These are phyloP conservation scores for Hyles vespertilio DNA, from an alignment of 1,140 invertebrate species.

Conservation along the genomic window DNA sequence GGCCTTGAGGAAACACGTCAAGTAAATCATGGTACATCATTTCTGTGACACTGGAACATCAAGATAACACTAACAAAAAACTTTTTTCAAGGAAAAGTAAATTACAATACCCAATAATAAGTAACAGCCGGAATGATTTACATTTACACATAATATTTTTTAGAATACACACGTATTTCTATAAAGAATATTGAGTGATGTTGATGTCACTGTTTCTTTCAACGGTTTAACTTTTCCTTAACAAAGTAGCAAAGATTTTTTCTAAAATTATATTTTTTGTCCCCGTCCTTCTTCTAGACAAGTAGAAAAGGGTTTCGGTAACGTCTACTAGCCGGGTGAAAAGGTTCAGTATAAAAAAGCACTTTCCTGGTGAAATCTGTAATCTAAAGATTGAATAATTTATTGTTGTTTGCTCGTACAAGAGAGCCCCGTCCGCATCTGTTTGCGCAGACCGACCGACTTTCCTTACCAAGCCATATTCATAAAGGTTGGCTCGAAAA, in stretches of 20 bases:
- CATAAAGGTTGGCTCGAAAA: slow-evolving; percentile 11
- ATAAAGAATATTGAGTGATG: not conserved
- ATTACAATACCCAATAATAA: no score
- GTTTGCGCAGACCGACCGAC: not conserved
- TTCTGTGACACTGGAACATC: no score
- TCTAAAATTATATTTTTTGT: not conserved
- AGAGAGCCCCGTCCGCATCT: slow-evolving; percentile 4
- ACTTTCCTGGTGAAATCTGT: slow-evolving; percentile 3
- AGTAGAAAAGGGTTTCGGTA: slow-evolving; percentile 2
- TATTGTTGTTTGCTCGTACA: slow-evolving; percentile 15
- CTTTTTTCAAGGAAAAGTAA: no score
- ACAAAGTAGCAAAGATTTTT: no score
- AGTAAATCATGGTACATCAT: no score
- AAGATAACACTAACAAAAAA: no score
- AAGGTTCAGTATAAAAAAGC: not conserved
- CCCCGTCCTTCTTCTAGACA: slow-evolving; percentile 1
- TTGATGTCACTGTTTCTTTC: not conserved
- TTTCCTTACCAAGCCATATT: slow-evolving; percentile 1
- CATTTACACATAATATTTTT: no score
- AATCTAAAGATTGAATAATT: slow-evolving; percentile 20
- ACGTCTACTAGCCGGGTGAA: not conserved
- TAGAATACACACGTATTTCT: no score
- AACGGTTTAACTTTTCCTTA: not conserved
- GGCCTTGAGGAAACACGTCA: no score
- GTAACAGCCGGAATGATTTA: no score